Evolutionary conservation across 1,140 invertebrate species (phyloP).

Genomic region (Microplitis demolitor): DNA sequence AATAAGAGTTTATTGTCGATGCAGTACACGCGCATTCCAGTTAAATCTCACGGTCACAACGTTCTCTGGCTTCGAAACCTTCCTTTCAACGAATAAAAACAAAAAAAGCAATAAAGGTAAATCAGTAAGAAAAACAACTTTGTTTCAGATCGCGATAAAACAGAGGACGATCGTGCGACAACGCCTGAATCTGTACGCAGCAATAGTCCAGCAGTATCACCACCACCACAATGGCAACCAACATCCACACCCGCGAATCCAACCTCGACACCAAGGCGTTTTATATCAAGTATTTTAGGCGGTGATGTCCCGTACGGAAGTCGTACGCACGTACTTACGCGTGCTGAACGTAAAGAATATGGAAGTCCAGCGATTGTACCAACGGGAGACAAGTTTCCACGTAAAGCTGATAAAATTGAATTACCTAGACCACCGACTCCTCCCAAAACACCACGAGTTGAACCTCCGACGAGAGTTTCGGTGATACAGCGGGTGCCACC

Average conservation of each 20-base stretch:
- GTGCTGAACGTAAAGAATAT: constrained; percentile 80
- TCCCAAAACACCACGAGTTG: constrained; percentile 56
- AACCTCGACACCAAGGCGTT: constrained; percentile 64
- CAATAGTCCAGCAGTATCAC: constrained; percentile 46
- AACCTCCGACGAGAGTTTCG: constrained; percentile 67
- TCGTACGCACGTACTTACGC: constrained; percentile 73
- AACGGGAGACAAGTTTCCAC: constrained; percentile 57
- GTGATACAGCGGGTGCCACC: constrained; percentile 83
- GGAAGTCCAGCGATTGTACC: constrained; percentile 63
- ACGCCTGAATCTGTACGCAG: constrained; percentile 55
- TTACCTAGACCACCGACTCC: constrained; percentile 65
- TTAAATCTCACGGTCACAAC: constrained; percentile 5
- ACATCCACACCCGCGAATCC: constrained; percentile 32
- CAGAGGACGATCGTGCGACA: constrained; percentile 56
- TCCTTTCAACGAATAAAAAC: not conserved
- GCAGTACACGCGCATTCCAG: constrained; percentile 45
- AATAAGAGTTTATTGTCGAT: constrained; percentile 27
- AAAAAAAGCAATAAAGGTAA: no score
- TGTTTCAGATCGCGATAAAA: constrained; percentile 53
- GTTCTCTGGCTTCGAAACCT: no score
- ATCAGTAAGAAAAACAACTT: no score
- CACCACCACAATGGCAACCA: constrained; percentile 42
- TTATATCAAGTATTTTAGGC: constrained; percentile 77
- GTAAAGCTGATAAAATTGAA: constrained; percentile 57
- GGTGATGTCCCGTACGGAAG: constrained; percentile 77